Percentiles rank a stretch among this genome's conserved stretches.
phyloP scores from a whole-genome alignment of 1,140 invertebrate genomes.

The Drosophila arizonae region DNA sequence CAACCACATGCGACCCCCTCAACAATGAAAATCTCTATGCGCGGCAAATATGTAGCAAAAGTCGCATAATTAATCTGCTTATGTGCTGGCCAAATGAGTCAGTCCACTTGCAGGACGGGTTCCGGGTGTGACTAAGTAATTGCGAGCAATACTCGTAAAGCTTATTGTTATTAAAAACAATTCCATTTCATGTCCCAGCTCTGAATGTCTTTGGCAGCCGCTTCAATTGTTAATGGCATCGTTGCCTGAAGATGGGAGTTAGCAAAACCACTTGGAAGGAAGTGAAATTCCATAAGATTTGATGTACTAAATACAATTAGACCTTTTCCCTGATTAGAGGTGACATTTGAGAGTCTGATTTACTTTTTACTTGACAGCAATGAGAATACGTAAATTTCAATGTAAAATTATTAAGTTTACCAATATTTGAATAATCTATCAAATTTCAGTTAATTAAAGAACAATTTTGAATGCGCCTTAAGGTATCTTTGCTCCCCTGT shows the following conservation, averaged over 20 bases:
- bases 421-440: too few relatives aligned
- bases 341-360: too few relatives aligned
- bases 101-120: constrained; percentile 5
- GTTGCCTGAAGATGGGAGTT: neutral
- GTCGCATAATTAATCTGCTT: constrained; percentile 78
- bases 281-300: neutral
- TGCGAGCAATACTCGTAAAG: constrained; percentile 55
- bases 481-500: too few relatives aligned
- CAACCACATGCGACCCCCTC: constrained; percentile 56
- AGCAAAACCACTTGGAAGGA: neutral
- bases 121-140: constrained; percentile 73
- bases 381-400: too few relatives aligned
- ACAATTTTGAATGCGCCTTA: too few relatives aligned
- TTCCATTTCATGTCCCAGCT: constrained; percentile 53
- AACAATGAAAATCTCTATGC: constrained; percentile 31
- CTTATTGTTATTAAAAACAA: constrained; percentile 67
- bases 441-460: too few relatives aligned
- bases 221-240: constrained; percentile 55
- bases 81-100: constrained; percentile 49
- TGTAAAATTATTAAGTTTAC: too few relatives aligned
- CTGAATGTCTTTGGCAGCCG: constrained; percentile 39
- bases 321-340: too few relatives aligned
- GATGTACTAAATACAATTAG: too few relatives aligned
- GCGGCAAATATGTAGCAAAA: constrained; percentile 54
- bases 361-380: too few relatives aligned